These are phyloP conservation scores for Nowickia ferox DNA, from an alignment of 2,888 invertebrate genomes.

Conservation along the genomic window DNA sequence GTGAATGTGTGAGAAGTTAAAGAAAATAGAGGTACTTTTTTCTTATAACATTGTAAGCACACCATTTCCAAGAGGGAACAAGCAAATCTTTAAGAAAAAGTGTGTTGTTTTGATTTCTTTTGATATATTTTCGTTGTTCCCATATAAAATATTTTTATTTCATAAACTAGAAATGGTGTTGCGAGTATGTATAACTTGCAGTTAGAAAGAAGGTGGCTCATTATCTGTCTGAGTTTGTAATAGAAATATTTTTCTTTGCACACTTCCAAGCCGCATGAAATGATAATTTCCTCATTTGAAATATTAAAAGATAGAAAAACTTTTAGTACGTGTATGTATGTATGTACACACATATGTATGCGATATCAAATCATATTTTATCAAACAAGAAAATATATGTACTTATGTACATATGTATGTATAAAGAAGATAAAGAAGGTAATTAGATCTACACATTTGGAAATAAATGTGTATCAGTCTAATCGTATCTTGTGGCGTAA, in stretches of 20 bases:
- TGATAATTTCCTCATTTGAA: constrained; percentile 50
- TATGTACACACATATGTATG: neutral
- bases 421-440: neutral
- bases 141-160: neutral
- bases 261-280: constrained; percentile 29
- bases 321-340: neutral
- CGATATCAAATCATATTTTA: constrained; percentile 31
- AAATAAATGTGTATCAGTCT: neutral
- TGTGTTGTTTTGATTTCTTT: too few relatives aligned
- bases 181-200: too few relatives aligned
- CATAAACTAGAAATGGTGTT: neutral
- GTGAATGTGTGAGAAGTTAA: neutral
- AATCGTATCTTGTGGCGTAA: neutral
- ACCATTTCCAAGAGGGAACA: constrained; percentile 8
- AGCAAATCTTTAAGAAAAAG: too few relatives aligned
- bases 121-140: too few relatives aligned
- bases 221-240: constrained; percentile 3
- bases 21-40: neutral
- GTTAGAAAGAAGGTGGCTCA: constrained; percentile 3
- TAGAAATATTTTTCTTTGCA: constrained; percentile 23
- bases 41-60: neutral
- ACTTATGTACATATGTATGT: constrained; percentile 22
- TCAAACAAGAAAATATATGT: constrained; percentile 27
- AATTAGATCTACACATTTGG: constrained; percentile 20
- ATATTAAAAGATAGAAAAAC: neutral